These are phyloP conservation scores for Mercenaria mercenaria DNA, from an alignment of 1,140 invertebrate genomes.

Conservation along the genomic window DNA sequence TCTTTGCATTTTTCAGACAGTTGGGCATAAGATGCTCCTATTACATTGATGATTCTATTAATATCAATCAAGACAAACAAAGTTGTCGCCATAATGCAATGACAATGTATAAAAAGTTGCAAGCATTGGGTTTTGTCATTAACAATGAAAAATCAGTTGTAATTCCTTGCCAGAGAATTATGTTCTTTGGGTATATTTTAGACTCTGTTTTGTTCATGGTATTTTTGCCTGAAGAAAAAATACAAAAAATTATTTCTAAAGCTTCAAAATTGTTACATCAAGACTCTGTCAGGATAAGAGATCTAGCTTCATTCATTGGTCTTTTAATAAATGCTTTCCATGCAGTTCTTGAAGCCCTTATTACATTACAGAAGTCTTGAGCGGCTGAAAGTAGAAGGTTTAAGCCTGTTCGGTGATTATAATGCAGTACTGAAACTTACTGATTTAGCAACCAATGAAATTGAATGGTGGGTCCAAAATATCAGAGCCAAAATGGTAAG, in stretches of 20 bases:
- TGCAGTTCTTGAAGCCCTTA: constrained; percentile 25
- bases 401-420: not conserved
- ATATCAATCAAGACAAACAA: not conserved
- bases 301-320: constrained; percentile 52
- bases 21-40: constrained; percentile 39
- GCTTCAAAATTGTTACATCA: not conserved
- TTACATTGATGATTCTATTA: constrained; percentile 54
- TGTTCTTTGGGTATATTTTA: constrained; percentile 18
- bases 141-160: constrained; percentile 43
- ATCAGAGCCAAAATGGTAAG: not conserved
- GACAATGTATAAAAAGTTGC: not conserved
- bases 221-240: not conserved
- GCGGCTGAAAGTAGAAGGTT: too few species aligned
- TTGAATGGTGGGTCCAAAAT: not conserved
- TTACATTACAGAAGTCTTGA: too few species aligned
- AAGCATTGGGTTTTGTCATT: not conserved
- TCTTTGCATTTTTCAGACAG: constrained; percentile 37
- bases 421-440: not conserved
- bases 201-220: constrained; percentile 35
- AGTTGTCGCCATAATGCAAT: not conserved
- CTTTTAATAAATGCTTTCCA: constrained; percentile 16
- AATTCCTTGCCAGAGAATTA: constrained; percentile 34
- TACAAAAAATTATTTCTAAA: not conserved
- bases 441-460: not conserved
- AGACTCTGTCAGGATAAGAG: not conserved